phyloP scores from a whole-genome alignment of 1,140 invertebrate genomes.

The Sycophila sp. region DNA sequence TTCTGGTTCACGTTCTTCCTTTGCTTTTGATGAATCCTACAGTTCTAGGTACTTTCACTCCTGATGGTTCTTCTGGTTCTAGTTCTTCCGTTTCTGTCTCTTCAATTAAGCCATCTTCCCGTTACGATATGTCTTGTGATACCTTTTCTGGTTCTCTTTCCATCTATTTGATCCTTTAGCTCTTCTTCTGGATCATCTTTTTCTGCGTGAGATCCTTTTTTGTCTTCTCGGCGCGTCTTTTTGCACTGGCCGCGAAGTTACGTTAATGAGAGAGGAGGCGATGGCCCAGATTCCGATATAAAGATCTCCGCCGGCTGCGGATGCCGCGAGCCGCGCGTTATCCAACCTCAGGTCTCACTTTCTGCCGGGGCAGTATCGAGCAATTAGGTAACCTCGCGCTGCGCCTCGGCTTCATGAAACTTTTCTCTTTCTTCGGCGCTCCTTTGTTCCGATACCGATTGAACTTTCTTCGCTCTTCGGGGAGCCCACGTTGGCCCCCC shows the following conservation, averaged over 20 bases:
- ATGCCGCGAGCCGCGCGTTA: background rate
- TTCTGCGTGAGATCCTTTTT: background rate
- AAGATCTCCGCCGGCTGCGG: conserved; percentile 7
- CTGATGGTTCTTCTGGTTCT: no score
- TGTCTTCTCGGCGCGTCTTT: no score
- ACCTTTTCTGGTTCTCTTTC: no score
- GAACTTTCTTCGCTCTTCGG: background rate
- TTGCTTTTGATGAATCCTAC: no score
- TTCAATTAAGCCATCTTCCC: no score
- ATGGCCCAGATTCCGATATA: conserved; percentile 28
- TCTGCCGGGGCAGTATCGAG: conserved; percentile 12
- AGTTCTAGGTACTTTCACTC: no score
- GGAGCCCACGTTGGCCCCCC: background rate
- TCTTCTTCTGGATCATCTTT: background rate
- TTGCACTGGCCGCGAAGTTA: no score
- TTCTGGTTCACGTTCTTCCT: no score
- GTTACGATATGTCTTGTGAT: no score
- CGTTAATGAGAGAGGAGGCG: conserved; percentile 12
- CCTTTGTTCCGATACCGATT: background rate
- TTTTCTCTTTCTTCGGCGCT: conserved; percentile 23
- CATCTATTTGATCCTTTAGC: background rate
- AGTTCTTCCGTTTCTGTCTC: no score
- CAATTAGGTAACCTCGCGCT: conserved; percentile 32
- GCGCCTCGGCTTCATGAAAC: background rate
- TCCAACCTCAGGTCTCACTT: conserved; percentile 32